Base-by-base conservation (phyloP, 2,888 invertebrate species). In the Zaprionus lineosus region DNA sequence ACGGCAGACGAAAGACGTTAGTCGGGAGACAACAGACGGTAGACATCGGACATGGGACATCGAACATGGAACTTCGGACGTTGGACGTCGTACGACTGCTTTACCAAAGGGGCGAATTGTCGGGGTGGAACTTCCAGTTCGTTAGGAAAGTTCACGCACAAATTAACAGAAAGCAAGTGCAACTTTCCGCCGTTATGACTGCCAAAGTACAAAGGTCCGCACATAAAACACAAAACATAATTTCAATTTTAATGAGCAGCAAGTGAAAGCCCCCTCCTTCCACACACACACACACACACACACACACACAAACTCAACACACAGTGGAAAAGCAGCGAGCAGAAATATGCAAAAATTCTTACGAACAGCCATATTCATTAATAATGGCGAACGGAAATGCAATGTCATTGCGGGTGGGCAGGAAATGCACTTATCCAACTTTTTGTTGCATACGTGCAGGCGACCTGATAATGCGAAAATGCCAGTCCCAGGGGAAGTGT, bases 91-190 rank as follows among this genome's bases (percentile, higher is more conserved):
- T n/a, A n/a, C n/a, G n/a, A n/a, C n/a, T n/a, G n/a, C n/a, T n/a
- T n/a, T n/a, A n/a, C n/a, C 5, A 12, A 15, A 9, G 9, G 18
- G 29, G 3, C 19, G 3, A 7, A n/a, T 8, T 18, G 16, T 16
- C n/a, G 33, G 59, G 48, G 21, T 26, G 34, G 36, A 15, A 65
- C 75, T 73, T 81, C 60, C 81, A 78, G 75, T 78, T 81, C 81
- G 78, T 81, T 78, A 71, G 73, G 47, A 73, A 78, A 75, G 71
- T 78, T 81, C 67, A 75, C 77, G 81, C 81, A 81, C 75, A 78
- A 78, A 78, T 78, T 78, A 81, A 78, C 77, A 76, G 71, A 71
- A 64, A 58, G 73, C 73, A 57, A 71, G 44, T 77, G 67, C 67
- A 69, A 70, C 59, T 64, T 64, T 64, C 15, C 57, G 57, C 56